Conservation (phyloP, 2,797 vertebrate genomes). For the Anguilla pacifica region DNA sequence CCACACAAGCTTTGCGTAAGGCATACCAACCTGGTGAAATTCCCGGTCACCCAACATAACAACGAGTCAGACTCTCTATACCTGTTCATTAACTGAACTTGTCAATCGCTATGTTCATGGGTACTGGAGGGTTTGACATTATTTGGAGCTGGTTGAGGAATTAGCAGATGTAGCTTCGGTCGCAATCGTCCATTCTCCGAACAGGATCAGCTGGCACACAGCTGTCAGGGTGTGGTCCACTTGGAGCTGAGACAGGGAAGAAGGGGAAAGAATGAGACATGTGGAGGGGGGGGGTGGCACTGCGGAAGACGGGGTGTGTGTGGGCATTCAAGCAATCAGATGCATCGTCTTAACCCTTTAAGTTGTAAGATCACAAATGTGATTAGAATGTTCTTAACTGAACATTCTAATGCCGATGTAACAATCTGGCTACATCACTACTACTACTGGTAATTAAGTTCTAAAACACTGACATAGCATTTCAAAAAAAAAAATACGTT, state of each 20-base stretch:
- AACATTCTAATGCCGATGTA: too few species aligned
- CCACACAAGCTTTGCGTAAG: not conserved
- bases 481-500: too few species aligned
- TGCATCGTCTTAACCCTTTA: not conserved
- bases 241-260: not conserved
- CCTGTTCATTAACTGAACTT: slow-evolving; percentile 42
- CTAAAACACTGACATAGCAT: too few species aligned
- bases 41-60: too few species aligned
- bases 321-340: not conserved
- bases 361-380: too few species aligned
- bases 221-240: slow-evolving; percentile 19
- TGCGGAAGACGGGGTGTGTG: not conserved
- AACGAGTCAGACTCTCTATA: slow-evolving; percentile 33
- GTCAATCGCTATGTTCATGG: slow-evolving; percentile 37
- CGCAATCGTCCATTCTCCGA: slow-evolving; percentile 32
- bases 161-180: slow-evolving; percentile 9
- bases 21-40: not conserved
- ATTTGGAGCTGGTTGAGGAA: slow-evolving; percentile 22
- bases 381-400: too few species aligned
- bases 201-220: slow-evolving; percentile 45
- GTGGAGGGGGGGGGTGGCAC: slow-evolving; percentile 2
- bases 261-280: not conserved
- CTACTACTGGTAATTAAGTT: too few species aligned
- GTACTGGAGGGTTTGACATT: slow-evolving; percentile 26
- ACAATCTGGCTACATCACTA: too few species aligned